Evolutionary conservation across 2,113 vertebrate species (phyloP), one percentile per base, ranked within the genome.

Genomic region (Tyrannus savana): DNA sequence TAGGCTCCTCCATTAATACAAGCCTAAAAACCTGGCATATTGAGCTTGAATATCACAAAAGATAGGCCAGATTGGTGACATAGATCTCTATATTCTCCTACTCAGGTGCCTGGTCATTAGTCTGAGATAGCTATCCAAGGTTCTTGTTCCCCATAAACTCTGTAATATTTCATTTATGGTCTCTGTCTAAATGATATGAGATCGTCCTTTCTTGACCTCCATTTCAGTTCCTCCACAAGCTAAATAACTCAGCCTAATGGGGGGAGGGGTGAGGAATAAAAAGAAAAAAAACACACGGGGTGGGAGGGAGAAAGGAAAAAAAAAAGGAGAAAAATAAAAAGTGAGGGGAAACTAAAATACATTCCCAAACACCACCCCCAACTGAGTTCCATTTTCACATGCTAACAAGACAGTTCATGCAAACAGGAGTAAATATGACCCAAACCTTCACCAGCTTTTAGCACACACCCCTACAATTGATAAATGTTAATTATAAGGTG

Each of bases 121-220:
- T 62, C 66, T 88, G 67, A 46, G 55, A 47, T 10, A 84, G 30
- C 19, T 31, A 25, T 24, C 19, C 44, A 60, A 33, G 12, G 46
- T 39, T 88, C 55, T 13, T 69, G 42, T 53, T 82, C n/a, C 50
- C 13, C 21, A 41, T 7, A 74, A 66, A 74, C 50, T 47, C 66
- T 47, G 31, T 27, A 77, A 69, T 69, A 66, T 66, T 81, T 86
- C 39, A 46, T 72, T 86, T 53, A 47, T 19, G 31, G 8, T 77
- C 12, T 46, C 55, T 60, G 35, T 13, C 14, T 67, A 59, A 79
- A 86, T 0, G 0, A 16, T 21, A 37, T 5, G 28, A 2, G 0
- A 50, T 5, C 5, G 25, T 75, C 19, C 30, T 75, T 69, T 68
- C 72, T 55, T 56, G 49, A 83, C 30, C 44, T 75, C 35, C 49